Evolutionary conservation across 2,113 vertebrate species (phyloP).

Genomic region (Xenopus borealis): DNA sequence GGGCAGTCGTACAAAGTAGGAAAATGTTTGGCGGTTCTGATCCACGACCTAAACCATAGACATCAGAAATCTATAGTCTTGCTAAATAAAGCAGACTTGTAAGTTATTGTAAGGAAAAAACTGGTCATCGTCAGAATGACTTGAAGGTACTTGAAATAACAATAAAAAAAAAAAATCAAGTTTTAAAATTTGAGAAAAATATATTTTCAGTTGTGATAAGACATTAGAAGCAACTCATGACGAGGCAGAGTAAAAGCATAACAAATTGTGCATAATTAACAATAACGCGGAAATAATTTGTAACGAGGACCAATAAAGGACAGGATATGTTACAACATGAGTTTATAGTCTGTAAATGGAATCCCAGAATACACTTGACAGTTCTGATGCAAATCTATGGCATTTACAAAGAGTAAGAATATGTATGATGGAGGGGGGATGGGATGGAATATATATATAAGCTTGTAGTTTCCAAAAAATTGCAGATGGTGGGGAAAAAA

Average conservation of each 20-base stretch:
- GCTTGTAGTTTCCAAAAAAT: not conserved
- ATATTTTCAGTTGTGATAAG: conserved; percentile 3
- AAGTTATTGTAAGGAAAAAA: too few relatives aligned
- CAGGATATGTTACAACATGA: not conserved
- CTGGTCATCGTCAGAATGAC: too few relatives aligned
- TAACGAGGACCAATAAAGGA: not conserved
- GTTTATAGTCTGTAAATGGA: not conserved
- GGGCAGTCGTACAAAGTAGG: too few relatives aligned
- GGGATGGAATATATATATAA: not conserved
- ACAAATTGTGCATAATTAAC: not conserved
- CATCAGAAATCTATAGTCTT: too few relatives aligned
- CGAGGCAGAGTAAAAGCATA: not conserved
- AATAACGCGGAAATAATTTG: not conserved
- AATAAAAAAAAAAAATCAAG: not conserved
- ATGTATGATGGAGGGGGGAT: not conserved
- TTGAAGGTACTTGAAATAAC: too few relatives aligned
- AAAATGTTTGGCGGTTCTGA: too few relatives aligned
- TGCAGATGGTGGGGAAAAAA: not conserved
- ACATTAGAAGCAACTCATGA: not conserved
- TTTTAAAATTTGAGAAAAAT: conserved; percentile 2
- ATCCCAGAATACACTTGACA: not conserved
- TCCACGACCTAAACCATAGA: too few relatives aligned
- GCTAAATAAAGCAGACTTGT: too few relatives aligned
- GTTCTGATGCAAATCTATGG: not conserved
- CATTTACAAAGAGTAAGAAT: not conserved